A percentile compares a stretch with the other conserved stretches of the same genome.
Evolutionary conservation across 2,797 vertebrate genomes (phyloP).

Genomic region (Chaetophractus vellerosus): DNA sequence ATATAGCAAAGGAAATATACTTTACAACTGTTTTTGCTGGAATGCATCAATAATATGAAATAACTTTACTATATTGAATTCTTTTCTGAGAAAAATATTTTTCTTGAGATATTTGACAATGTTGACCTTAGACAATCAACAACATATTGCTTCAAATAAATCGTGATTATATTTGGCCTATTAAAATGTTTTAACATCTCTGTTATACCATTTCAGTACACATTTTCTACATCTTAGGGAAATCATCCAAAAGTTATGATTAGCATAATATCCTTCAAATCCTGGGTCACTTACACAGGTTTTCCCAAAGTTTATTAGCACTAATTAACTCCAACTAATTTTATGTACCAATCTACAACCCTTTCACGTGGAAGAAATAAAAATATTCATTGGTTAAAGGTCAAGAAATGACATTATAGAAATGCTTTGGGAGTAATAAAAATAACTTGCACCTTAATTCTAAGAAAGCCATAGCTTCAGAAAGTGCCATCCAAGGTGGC

Average conservation of each 20-base stretch:
- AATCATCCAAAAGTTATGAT: constrained; percentile 46
- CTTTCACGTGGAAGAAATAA: constrained; percentile 66
- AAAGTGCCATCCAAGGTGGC: neutral
- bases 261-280: constrained; percentile 72
- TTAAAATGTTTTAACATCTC: constrained; percentile 54
- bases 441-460: constrained; percentile 41
- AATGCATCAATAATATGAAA: constrained; percentile 39
- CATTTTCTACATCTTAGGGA: constrained; percentile 40
- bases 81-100: constrained; percentile 48
- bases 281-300: neutral
- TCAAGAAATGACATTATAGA: constrained; percentile 71
- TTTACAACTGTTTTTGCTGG: neutral
- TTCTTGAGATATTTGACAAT: constrained; percentile 62
- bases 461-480: constrained; percentile 22
- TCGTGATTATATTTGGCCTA: constrained; percentile 59
- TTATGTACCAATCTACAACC: constrained; percentile 69
- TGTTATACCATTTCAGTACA: neutral
- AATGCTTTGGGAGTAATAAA: constrained; percentile 74
- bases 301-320: constrained; percentile 66
- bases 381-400: constrained; percentile 74
- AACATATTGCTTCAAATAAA: constrained; percentile 65
- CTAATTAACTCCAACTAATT: constrained; percentile 77
- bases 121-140: constrained; percentile 61
- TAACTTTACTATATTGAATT: neutral
- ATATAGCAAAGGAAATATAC: neutral